Base-by-base conservation (phyloP, 2,888 invertebrate genomes). In the Cheilosia pagana region DNA sequence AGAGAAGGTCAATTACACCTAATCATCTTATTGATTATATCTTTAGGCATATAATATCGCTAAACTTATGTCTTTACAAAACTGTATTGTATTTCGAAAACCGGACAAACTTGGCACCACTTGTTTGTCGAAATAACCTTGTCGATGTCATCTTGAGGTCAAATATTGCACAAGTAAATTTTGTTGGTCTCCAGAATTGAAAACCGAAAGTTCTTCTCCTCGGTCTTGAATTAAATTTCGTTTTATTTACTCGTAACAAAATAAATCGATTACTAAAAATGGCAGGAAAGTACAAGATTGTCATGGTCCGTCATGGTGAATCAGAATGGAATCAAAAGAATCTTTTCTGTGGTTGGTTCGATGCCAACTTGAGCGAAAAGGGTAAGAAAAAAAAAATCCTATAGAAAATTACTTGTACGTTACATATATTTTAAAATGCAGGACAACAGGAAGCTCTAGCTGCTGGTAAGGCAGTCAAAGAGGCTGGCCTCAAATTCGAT, bases 321-420 rank as follows among this genome's bases (percentile, higher is more conserved):
- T 95, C 95, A 88, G 95, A 95, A 91, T 95, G 95, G 95, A 95
- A 95, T 88, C 94, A 95, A 90, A 94, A 95, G 89, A 95, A 95
- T 91, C 93, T 95, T 28, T 95, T 95, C 88, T 95, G 95, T 88
- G 95, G 95, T 31, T 95, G 95, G 95, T 95, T 91, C 88, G 95
- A 95, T 89, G 95, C 95, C 86, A 93, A 95, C 88, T 93, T 95
- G 25, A 95, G 95, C 88, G 94, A 94, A 81, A 95, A 95, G 92
- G 95, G 95, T 95, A 90, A 91, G 0, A 43, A 91, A 1, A 43
- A 41, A 28, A 3, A 48, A 41, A 41, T 12, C 19, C 19, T 19
- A 23, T 57, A 55, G 65, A 12, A 81, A 12, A 67, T 25, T 59
- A 55, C 4, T 31, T 41, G 2, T 39, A n/a, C 50, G 1, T 23